These are phyloP conservation scores for Pocillopora verrucosa DNA, from an alignment of 64 coral and sea anemone genomes.

Conservation along the genomic window DNA sequence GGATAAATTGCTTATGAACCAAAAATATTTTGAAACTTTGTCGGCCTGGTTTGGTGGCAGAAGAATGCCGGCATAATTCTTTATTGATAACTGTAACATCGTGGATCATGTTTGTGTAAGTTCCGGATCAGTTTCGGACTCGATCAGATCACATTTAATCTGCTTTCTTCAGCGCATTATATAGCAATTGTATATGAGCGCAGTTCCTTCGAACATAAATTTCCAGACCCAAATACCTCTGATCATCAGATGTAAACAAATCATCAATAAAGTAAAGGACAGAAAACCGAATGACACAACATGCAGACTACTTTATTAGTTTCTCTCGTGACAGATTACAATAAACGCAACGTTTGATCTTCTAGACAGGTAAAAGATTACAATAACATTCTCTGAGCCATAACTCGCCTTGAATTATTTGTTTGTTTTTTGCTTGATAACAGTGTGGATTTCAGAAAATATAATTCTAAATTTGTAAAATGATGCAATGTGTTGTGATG, in stretches of 20 bases:
- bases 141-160: too few relatives aligned
- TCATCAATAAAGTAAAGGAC: not conserved
- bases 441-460: not conserved
- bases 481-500: not conserved
- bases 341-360: not conserved
- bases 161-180: too few relatives aligned
- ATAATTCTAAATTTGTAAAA: not conserved
- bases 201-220: too few relatives aligned
- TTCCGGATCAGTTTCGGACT: too few relatives aligned
- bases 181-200: too few relatives aligned
- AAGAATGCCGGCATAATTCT: too few relatives aligned
- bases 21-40: not conserved
- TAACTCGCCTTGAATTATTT: not conserved
- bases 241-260: not conserved
- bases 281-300: not conserved
- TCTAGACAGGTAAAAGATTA: not conserved
- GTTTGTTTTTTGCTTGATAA: not conserved
- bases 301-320: not conserved
- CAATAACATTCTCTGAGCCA: not conserved
- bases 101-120: too few relatives aligned
- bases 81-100: too few relatives aligned
- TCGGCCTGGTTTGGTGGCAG: too few relatives aligned
- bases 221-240: not conserved
- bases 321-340: not conserved
- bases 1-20: not conserved